Evolutionary conservation across 1,140 invertebrate species (phyloP).

Genomic region (Drosophila chauvacae): DNA sequence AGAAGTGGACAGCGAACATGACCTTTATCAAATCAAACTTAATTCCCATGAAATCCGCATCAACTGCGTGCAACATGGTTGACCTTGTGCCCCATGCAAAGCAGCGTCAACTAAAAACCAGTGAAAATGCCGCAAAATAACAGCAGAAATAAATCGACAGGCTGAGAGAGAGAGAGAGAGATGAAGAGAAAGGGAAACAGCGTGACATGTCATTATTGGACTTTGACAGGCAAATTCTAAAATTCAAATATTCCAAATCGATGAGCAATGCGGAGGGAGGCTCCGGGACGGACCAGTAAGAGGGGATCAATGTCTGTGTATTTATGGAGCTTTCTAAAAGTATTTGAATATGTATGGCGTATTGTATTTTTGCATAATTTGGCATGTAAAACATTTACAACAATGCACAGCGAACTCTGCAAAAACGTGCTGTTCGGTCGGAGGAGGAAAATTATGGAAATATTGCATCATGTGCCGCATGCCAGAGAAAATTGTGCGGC

Average conservation of each 20-base stretch:
- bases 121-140: conserved; percentile 36
- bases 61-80: conserved; percentile 48
- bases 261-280: conserved; percentile 19
- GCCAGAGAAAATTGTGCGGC: conserved; percentile 61
- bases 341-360: conserved; percentile 76
- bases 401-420: conserved; percentile 41
- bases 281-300: background rate
- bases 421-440: conserved; percentile 33
- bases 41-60: conserved; percentile 60
- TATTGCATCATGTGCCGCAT: conserved; percentile 54
- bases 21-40: conserved; percentile 63
- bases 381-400: conserved; percentile 81
- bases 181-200: conserved; percentile 23
- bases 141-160: conserved; percentile 32
- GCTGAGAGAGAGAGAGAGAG: background rate
- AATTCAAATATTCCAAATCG: conserved; percentile 67
- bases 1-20: conserved; percentile 31
- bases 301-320: conserved; percentile 27
- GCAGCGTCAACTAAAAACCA: conserved; percentile 25
- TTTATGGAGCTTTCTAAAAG: conserved; percentile 33
- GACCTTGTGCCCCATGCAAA: conserved; percentile 54
- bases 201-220: conserved; percentile 75
- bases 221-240: conserved; percentile 74
- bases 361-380: conserved; percentile 81
- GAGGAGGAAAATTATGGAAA: conserved; percentile 46